Base-by-base conservation (phyloP, 2,113 vertebrate species). In the Setophaga petechia region DNA sequence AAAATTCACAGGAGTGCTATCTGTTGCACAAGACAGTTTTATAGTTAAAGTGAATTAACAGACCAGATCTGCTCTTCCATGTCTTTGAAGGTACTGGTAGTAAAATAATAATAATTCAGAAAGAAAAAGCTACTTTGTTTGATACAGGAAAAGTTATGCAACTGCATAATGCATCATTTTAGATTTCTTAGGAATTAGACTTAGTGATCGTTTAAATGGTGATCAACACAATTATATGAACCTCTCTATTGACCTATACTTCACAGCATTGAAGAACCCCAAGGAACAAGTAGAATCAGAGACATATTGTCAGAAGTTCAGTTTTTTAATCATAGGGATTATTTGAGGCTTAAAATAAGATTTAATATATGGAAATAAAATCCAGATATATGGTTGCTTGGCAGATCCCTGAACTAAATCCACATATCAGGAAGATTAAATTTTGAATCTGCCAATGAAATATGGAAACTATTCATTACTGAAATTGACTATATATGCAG, bases 1-100 rank as follows among this genome's bases (percentile, higher is more conserved):
- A 96, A 97, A 93, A 95, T 89, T 96, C 83, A 87, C 61, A 62
- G 51, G 57, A 85, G 35, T 86, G 63, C 43, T 95, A 28, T 79
- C 62, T 82, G n/a, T 87, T 92, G 74, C 54, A 78, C 31, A 81
- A 44, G n/a, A 25, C 49, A 92, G 41, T 69, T 94, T 88, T 90
- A 77, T 46, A 39, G 76, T 62, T 69, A 77, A 93, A 59, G 41
- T 81, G 71, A 92, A 66, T 67, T 77, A 84, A 58, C 79, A 97
- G 52, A 59, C 31, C 23, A 44, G 37, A 75, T 81, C 37, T 75
- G 18, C 10, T 94, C 17, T 78, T 94, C 54, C 17, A 57, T 46
- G 57, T 35, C 65, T 93, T 92, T 94, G 46, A 93, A 89, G 44
- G 76, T n/a, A 68, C 11, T 69, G 15, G 6, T 51, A 63, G 57